Conservation (phyloP, 2,797 vertebrate species). For the Hoplostethus atlanticus region DNA sequence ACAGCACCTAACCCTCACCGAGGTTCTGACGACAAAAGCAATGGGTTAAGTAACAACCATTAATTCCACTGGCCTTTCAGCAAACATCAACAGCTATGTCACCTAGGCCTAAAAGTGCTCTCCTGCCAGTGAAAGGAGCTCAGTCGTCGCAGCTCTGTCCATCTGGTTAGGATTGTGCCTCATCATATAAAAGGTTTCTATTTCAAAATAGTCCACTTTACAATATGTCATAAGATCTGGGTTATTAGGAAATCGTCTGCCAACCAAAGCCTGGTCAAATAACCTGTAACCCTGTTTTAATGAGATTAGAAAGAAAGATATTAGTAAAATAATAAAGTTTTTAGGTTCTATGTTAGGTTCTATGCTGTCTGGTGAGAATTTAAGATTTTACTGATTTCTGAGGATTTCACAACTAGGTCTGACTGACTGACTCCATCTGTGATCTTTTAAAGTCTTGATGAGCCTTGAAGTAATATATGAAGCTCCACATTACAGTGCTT, state of each 20-base stretch:
- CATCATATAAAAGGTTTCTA: slow-evolving; percentile 20
- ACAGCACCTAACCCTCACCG: neutral
- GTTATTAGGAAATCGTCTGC: neutral
- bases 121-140: neutral
- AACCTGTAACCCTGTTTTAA: neutral
- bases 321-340: neutral
- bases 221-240: neutral
- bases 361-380: no score
- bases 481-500: no score
- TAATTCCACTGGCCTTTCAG: slow-evolving; percentile 60
- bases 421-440: neutral
- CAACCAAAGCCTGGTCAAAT: neutral
- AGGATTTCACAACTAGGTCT: neutral
- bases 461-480: no score
- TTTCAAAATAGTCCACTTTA: slow-evolving; percentile 6
- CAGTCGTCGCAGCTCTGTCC: slow-evolving; percentile 2
- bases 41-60: slow-evolving; percentile 53
- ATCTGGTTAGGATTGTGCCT: slow-evolving; percentile 39
- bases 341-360: neutral
- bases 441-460: neutral
- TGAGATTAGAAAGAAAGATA: neutral
- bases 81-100: slow-evolving; percentile 49
- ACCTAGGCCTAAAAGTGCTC: neutral
- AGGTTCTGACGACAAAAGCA: slow-evolving; percentile 49
- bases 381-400: no score